Base-by-base conservation (phyloP, 2,113 vertebrate genomes). In the Meriones unguiculatus region DNA sequence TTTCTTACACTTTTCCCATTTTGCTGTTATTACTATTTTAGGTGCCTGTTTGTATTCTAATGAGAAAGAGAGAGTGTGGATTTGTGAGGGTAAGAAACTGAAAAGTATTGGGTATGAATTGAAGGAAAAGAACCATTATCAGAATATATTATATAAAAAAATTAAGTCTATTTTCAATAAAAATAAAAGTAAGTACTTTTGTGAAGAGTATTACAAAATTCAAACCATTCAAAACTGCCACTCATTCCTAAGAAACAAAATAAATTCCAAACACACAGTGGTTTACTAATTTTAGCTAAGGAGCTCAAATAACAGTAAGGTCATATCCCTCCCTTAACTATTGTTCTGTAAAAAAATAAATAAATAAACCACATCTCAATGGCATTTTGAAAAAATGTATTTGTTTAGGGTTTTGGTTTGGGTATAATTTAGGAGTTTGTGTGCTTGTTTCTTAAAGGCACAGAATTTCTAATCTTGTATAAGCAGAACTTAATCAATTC, bases 261-360 rank as follows among this genome's bases (percentile, higher is more conserved):
- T 38, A 59, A 93, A 90, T 57, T 46, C 17, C 32, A 94, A 78
- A 35, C n/a, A 84, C 0, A 22, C 50, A 86, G 5, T n/a, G 2
- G 30, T 70, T 93, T 90, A 85, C 2, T 88, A 54, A 90, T 88
- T 84, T 86, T 59, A 87, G 38, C 32, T 62, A 80, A 86, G 5
- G 9, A 85, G 7, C 3, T 32, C 18, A 77, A 89, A 76, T 70
- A 41, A 20, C 1, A 93, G 50, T n/a, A 76, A 87, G 50, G 14
- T 75, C 59, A 67, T 38, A 6, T 70, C 14, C 30, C 14, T 90
- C 32, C 25, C 41, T 57, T 77, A 69, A 70, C n/a, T 90, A 20
- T 65, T 73, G 17, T 70, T 91, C 50, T 87, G 10, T 81, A 96
- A 97, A 88, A 32, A 94, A 97, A 92, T 4, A 50, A 91, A 95